phyloP scores from a whole-genome alignment of 2,113 vertebrate species.

The Microtus pennsylvanicus region DNA sequence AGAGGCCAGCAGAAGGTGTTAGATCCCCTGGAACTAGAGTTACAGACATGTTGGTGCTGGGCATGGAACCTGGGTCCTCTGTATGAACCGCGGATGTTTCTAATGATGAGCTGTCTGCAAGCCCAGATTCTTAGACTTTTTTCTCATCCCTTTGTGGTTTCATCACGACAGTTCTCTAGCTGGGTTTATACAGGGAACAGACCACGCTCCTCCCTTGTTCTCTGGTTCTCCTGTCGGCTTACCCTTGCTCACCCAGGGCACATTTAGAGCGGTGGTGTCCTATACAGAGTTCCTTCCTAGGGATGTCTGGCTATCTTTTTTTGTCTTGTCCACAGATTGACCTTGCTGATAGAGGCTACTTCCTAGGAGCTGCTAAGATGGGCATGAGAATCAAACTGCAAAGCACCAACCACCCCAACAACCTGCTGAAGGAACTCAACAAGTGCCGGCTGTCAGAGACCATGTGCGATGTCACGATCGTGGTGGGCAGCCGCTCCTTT shows the following conservation, averaged over 20 bases:
- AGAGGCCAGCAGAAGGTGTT: background rate
- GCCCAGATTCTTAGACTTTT: background rate
- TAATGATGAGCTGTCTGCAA: background rate
- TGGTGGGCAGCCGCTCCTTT: constrained; percentile 95
- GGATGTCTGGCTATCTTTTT: constrained; percentile 61
- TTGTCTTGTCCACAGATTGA: constrained; percentile 65
- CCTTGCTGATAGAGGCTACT: constrained; percentile 66
- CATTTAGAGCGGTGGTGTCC: accelerated
- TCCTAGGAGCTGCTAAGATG: constrained; percentile 87
- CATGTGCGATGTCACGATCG: constrained; percentile 95
- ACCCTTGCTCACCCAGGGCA: background rate
- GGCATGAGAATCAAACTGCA: constrained; percentile 98
- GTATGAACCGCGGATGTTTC: background rate
- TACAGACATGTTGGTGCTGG: background rate
- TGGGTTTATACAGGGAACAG: background rate
- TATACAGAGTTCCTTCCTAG: constrained; percentile 47
- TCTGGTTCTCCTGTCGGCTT: background rate
- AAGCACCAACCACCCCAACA: constrained; percentile 94
- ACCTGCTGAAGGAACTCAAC: constrained; percentile 95
- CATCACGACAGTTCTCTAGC: background rate
- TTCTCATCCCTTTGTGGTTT: background rate
- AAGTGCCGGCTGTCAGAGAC: constrained; percentile 93
- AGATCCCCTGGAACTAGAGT: background rate
- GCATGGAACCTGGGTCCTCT: background rate
- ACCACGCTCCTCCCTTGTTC: background rate